These are phyloP conservation scores for Oryzias curvinotus DNA, from an alignment of 2,113 vertebrate genomes.

Conservation along the genomic window DNA sequence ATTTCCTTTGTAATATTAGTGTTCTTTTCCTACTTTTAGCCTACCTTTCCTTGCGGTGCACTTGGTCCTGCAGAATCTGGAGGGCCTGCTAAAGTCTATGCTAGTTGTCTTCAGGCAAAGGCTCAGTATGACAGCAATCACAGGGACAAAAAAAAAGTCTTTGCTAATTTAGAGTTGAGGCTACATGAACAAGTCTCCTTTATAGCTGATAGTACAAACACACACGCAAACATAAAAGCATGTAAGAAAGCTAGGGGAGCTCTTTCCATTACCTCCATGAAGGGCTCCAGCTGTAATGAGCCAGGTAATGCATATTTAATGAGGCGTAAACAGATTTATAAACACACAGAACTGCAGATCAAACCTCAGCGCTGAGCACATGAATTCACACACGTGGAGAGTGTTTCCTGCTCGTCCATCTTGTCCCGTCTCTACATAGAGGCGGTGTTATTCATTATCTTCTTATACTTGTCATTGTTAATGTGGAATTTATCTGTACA, in stretches of 20 bases:
- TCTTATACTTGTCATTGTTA: constrained; percentile 12
- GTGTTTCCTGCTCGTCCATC: constrained; percentile 17
- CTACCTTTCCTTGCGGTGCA: too few species aligned
- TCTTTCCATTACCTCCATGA: constrained; percentile 63
- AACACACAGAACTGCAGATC: constrained; percentile 39
- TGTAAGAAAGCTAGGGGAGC: constrained; percentile 54
- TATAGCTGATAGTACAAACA: constrained; percentile 24
- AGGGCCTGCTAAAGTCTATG: too few species aligned
- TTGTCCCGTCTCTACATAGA: constrained; percentile 1
- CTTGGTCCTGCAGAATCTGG: too few species aligned
- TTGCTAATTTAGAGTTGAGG: too few species aligned
- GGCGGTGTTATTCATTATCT: constrained; percentile 1
- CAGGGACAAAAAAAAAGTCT: too few species aligned
- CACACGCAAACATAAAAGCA: constrained; percentile 49
- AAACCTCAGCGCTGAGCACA: constrained; percentile 32
- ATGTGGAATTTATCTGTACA: constrained; percentile 14
- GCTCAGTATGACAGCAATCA: too few species aligned
- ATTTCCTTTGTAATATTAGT: too few species aligned
- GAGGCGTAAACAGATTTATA: constrained; percentile 74
- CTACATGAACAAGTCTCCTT: background rate
- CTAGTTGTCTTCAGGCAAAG: too few species aligned
- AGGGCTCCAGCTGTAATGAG: constrained; percentile 73
- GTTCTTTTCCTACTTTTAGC: too few species aligned
- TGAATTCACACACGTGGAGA: constrained; percentile 12
- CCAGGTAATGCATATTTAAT: constrained; percentile 81